Percentiles rank a stretch among this genome's conserved stretches.
These are phyloP conservation scores for Spatulosminthurus flaviceps DNA, from an alignment of 2,888 invertebrate genomes.

Conservation along the genomic window DNA sequence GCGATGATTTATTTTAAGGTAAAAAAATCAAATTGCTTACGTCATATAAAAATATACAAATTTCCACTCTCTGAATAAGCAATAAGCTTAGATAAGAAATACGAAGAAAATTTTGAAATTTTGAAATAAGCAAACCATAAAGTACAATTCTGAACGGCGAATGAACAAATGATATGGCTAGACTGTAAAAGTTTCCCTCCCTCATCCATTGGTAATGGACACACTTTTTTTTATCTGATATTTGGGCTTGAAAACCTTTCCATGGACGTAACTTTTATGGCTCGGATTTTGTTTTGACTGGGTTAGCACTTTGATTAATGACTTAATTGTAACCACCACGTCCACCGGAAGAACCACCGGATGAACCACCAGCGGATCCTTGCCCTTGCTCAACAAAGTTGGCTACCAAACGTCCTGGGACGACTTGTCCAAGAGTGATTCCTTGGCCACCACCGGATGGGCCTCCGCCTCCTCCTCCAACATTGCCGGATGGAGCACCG, in stretches of 20 bases:
- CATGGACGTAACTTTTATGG: neutral
- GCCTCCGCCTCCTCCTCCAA: conserved; percentile 2
- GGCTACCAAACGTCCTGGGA: conserved; percentile 48
- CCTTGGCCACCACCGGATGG: conserved; percentile 8
- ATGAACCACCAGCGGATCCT: neutral
- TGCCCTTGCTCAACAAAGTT: conserved; percentile 51
- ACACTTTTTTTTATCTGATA: conserved; percentile 2
- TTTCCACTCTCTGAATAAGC: neutral
- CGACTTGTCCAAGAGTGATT: conserved; percentile 48
- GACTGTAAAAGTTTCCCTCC: neutral
- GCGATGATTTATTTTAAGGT: neutral
- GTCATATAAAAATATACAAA: neutral
- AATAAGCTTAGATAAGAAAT: neutral
- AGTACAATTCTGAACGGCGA: neutral
- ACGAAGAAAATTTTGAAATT: neutral
- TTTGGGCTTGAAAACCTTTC: neutral
- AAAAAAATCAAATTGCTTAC: neutral
- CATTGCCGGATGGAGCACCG: neutral
- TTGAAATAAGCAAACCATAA: neutral
- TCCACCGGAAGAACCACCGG: neutral
- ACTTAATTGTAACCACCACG: conserved; percentile 26
- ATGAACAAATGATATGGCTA: neutral
- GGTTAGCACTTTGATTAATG: neutral
- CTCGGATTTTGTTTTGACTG: neutral
- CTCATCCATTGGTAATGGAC: neutral